Evolutionary conservation across 2,888 invertebrate genomes (phyloP).

Genomic region (Lucinisca nassula): DNA sequence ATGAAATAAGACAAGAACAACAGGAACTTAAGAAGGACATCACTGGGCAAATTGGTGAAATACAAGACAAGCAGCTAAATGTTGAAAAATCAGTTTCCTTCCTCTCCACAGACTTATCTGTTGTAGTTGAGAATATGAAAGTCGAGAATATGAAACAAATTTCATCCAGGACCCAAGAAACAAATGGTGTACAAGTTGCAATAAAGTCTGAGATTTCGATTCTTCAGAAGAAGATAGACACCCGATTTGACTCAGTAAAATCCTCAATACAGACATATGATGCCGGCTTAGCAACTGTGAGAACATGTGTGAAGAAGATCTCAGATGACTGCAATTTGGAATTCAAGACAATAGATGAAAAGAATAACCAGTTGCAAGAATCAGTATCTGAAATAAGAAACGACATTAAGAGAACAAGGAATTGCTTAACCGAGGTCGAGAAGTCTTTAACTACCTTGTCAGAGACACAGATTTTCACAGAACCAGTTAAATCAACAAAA

Average conservation of each 20-base stretch:
- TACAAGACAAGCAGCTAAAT: background rate
- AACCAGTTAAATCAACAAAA: background rate
- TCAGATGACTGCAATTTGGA: background rate
- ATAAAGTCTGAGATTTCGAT: background rate
- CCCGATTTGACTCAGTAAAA: background rate
- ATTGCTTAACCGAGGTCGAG: background rate
- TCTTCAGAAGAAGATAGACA: background rate
- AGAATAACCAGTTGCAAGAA: background rate
- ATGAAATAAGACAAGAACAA: background rate
- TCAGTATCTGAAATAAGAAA: background rate
- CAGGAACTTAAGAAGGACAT: background rate
- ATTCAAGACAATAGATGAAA: background rate
- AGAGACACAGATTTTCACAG: background rate
- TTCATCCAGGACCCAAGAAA: background rate
- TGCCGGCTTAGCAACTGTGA: background rate
- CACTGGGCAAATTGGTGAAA: background rate
- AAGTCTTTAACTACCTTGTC: background rate
- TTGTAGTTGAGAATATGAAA: background rate
- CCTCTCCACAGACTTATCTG: no score
- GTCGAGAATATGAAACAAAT: background rate
- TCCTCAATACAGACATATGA: background rate
- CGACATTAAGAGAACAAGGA: background rate
- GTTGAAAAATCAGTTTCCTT: background rate
- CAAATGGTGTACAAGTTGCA: background rate
- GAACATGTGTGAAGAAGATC: background rate